These are phyloP conservation scores for Hystrix cristata DNA, from an alignment of 2,113 vertebrate species.

Conservation along the genomic window DNA sequence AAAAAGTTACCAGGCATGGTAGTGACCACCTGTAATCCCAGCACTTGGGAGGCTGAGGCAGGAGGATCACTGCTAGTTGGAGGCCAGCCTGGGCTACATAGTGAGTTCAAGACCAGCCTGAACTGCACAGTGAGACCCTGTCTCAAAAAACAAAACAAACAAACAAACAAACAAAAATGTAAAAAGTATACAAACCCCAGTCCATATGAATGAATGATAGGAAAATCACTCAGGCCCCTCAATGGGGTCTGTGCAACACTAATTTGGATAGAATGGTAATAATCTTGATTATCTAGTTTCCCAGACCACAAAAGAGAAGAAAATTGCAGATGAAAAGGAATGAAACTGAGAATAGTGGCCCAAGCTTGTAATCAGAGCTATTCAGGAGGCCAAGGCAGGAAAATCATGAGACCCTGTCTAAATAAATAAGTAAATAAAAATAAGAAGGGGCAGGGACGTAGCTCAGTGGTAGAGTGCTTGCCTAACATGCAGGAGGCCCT, in stretches of 20 bases:
- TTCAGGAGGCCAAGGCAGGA: not conserved
- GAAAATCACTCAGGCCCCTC: not conserved
- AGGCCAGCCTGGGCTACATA: not conserved
- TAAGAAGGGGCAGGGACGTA: not conserved
- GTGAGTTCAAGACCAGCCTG: not conserved
- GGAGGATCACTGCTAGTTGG: not conserved
- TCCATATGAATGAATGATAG: not conserved
- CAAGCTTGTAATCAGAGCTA: not conserved
- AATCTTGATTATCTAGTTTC: not conserved
- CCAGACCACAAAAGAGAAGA: not conserved
- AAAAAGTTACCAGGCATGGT: not conserved
- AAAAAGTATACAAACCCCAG: not conserved
- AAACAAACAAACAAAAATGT: not conserved
- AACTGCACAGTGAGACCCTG: not conserved
- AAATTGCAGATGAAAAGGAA: not conserved
- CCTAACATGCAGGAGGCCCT: not conserved
- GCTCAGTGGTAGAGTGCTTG: not conserved
- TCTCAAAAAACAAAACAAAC: not conserved
- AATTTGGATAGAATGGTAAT: constrained; percentile 1
- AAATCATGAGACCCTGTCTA: not conserved
- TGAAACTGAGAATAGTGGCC: not conserved
- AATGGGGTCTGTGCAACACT: not conserved
- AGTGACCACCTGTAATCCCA: not conserved
- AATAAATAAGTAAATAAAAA: not conserved
- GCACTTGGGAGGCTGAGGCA: not conserved